phyloP scores from a whole-genome alignment of 2,113 vertebrate genomes.

The Ageneiosus marmoratus region DNA sequence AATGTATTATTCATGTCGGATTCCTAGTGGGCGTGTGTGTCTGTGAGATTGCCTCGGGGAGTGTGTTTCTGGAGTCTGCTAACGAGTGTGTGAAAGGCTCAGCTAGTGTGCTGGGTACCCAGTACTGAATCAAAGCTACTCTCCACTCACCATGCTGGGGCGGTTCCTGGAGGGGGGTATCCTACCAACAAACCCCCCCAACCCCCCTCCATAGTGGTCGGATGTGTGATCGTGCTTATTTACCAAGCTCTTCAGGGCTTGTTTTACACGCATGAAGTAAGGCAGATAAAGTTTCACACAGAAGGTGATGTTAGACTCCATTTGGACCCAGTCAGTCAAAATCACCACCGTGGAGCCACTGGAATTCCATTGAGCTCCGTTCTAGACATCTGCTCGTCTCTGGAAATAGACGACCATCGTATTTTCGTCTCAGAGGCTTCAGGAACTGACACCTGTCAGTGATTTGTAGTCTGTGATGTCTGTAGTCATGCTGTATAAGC shows the following conservation, averaged over 20 bases:
- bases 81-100: constrained; percentile 45
- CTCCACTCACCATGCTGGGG: constrained; percentile 29
- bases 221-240: constrained; percentile 4
- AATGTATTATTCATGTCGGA: constrained; percentile 77
- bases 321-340: constrained; percentile 12
- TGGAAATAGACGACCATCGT: constrained; percentile 12
- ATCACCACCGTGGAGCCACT: neutral
- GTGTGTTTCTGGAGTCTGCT: constrained; percentile 48
- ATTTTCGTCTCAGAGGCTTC: neutral
- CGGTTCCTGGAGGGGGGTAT: neutral
- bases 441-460: neutral
- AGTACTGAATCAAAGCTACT: constrained; percentile 33
- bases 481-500: neutral
- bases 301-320: neutral
- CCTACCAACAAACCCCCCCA: no score
- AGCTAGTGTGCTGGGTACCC: constrained; percentile 10
- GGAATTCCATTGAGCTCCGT: constrained; percentile 27
- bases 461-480: neutral
- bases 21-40: constrained; percentile 58
- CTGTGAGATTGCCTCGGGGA: constrained; percentile 34
- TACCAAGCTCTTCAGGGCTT: neutral
- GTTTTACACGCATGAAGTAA: neutral
- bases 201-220: neutral
- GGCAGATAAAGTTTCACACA: constrained; percentile 14
- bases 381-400: neutral